These are phyloP conservation scores for Turritopsis rubra DNA, from an alignment of 30 jellyfish, hydroid and myxozoan species.

Conservation along the genomic window DNA sequence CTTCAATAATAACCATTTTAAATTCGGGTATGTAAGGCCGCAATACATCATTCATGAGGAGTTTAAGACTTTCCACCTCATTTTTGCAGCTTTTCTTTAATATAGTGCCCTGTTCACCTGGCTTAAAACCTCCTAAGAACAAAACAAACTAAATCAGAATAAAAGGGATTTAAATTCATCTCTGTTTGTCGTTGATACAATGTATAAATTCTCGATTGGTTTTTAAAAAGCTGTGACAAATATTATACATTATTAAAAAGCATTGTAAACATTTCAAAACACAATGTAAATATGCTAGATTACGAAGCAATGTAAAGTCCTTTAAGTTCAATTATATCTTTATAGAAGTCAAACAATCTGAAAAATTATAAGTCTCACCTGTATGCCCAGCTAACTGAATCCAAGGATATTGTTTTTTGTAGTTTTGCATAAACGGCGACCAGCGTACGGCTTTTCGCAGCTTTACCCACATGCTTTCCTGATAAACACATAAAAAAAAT, in stretches of 20 bases:
- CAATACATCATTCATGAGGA: constrained; percentile 69
- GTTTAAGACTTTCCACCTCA: constrained; percentile 64
- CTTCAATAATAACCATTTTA: constrained; percentile 42
- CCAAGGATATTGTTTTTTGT: constrained; percentile 93
- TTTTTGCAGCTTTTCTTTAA: constrained; percentile 53
- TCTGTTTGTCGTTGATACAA: no score
- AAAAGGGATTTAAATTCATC: neutral
- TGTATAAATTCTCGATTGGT: no score
- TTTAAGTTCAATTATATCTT: neutral
- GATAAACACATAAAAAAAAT: neutral
- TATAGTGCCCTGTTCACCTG: constrained; percentile 86
- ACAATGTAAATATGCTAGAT: neutral
- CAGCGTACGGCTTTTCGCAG: constrained; percentile 86
- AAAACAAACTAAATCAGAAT: neutral
- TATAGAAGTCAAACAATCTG: neutral
- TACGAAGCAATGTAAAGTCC: neutral
- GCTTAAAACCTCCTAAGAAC: constrained; percentile 65
- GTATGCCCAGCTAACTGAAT: constrained; percentile 97
- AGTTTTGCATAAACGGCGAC: constrained; percentile 92
- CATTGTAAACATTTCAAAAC: neutral
- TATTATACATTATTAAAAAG: neutral
- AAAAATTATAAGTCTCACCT: constrained; percentile 35
- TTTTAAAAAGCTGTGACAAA: neutral
- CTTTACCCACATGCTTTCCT: constrained; percentile 85
- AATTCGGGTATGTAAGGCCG: constrained; percentile 88